Conservation (phyloP, 35 echinoderm and acorn worm genomes). For the Amphiura filiformis region DNA sequence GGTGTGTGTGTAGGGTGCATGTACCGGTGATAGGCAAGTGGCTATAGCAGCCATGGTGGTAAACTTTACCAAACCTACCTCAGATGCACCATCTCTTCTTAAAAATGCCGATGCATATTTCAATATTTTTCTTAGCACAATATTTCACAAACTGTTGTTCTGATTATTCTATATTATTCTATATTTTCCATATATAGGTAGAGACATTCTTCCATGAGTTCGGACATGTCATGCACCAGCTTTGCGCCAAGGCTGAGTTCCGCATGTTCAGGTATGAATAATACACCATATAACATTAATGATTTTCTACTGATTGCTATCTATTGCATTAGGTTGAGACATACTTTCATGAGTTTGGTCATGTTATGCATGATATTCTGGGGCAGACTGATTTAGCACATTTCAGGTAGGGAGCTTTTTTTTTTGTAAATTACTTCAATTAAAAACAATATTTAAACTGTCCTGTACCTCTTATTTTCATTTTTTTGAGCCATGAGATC, state of each 20-base stretch:
- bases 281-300: background rate
- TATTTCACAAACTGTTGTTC: background rate
- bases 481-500: too few species aligned
- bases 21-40: constrained; percentile 58
- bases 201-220: constrained; percentile 99
- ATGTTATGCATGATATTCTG: constrained; percentile 94
- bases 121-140: background rate
- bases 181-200: constrained; percentile 51
- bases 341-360: constrained; percentile 91
- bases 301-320: constrained; percentile 29
- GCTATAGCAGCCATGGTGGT: constrained; percentile 79
- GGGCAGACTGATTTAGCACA: constrained; percentile 66
- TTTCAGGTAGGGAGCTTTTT: constrained; percentile 86
- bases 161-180: too few species aligned
- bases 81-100: constrained; percentile 63
- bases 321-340: constrained; percentile 57
- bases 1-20: background rate
- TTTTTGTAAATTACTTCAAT: background rate
- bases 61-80: constrained; percentile 78
- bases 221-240: constrained; percentile 99
- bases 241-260: constrained; percentile 81
- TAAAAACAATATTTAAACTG: background rate
- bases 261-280: constrained; percentile 83
- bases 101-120: too few species aligned
- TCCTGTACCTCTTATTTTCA: too few species aligned